Percentiles rank a stretch among this genome's conserved stretches.
Evolutionary conservation across 2,113 vertebrate species (phyloP).

Genomic region (Montifringilla adamsi): DNA sequence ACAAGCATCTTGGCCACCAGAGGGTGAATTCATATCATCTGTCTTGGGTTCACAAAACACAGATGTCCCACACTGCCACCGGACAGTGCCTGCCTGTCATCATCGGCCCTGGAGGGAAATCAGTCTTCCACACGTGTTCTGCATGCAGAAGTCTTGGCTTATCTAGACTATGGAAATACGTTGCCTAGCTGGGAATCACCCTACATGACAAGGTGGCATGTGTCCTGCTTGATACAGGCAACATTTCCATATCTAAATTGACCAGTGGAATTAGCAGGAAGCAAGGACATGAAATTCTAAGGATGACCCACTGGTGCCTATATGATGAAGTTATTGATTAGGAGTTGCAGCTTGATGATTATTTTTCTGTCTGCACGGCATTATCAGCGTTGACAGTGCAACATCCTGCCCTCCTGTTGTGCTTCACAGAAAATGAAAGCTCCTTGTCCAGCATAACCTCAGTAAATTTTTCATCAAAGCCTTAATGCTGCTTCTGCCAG

Average conservation of each 20-base stretch:
- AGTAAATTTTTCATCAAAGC: conserved; percentile 1
- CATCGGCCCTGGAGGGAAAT: neutral
- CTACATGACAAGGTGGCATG: rapidly evolving
- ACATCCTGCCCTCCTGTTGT: neutral
- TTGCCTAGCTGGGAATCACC: neutral
- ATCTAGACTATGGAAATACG: neutral
- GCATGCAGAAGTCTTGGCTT: neutral
- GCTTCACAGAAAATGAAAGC: neutral
- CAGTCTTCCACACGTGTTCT: rapidly evolving
- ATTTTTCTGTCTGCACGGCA: neutral
- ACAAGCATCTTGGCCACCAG: neutral
- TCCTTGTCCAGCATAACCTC: neutral
- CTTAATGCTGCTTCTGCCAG: neutral
- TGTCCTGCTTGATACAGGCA: neutral
- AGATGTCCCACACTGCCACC: neutral
- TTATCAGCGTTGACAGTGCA: neutral
- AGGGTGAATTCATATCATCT: neutral
- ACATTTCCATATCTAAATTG: neutral
- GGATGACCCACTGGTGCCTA: neutral
- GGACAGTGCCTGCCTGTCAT: neutral
- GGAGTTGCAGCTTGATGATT: neutral
- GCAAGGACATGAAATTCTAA: neutral
- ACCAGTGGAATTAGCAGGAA: neutral
- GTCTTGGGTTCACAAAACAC: neutral
- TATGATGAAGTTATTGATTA: neutral